phyloP scores from a whole-genome alignment of 2,797 vertebrate genomes.

The Enoplosus armatus region DNA sequence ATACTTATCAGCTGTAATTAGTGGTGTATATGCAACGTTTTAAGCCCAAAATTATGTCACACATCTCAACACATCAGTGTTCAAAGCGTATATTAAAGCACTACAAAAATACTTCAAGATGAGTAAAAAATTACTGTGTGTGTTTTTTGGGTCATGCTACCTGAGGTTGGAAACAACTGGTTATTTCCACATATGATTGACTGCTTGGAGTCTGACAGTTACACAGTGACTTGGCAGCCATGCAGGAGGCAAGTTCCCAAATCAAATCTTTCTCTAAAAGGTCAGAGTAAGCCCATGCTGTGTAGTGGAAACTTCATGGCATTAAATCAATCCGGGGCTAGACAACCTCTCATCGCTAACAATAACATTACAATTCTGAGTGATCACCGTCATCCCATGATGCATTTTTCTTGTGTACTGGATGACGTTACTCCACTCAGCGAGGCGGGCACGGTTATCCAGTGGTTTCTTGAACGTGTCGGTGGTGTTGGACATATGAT shows the following conservation, averaged over 20 bases:
- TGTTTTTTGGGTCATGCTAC: neutral
- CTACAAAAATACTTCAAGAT: too few species aligned
- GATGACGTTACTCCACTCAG: slow-evolving; percentile 33
- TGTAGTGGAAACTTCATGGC: slow-evolving; percentile 46
- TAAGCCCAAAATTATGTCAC: slow-evolving; percentile 8
- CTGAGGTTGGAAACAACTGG: neutral
- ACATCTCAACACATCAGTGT: slow-evolving; percentile 14
- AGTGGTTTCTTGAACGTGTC: slow-evolving; percentile 32
- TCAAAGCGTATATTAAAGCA: neutral
- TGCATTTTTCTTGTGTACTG: slow-evolving; percentile 48
- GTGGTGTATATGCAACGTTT: neutral
- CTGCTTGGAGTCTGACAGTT: slow-evolving; percentile 32
- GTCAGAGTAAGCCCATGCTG: slow-evolving; percentile 46
- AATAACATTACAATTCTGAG: slow-evolving; percentile 55
- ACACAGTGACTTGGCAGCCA: slow-evolving; percentile 51
- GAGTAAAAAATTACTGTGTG: neutral
- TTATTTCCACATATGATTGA: slow-evolving; percentile 41
- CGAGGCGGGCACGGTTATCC: slow-evolving; percentile 5
- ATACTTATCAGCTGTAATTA: slow-evolving; percentile 23
- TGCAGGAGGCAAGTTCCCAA: slow-evolving; percentile 40
- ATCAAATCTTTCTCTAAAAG: slow-evolving; percentile 66
- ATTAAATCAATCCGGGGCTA: slow-evolving; percentile 63
- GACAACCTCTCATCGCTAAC: slow-evolving; percentile 54
- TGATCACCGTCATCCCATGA: slow-evolving; percentile 45
- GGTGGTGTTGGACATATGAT: slow-evolving; percentile 13